Percentiles rank a stretch among this genome's conserved stretches.
phyloP scores from a whole-genome alignment of 2,113 vertebrate genomes.

The Lucifuga dentata region DNA sequence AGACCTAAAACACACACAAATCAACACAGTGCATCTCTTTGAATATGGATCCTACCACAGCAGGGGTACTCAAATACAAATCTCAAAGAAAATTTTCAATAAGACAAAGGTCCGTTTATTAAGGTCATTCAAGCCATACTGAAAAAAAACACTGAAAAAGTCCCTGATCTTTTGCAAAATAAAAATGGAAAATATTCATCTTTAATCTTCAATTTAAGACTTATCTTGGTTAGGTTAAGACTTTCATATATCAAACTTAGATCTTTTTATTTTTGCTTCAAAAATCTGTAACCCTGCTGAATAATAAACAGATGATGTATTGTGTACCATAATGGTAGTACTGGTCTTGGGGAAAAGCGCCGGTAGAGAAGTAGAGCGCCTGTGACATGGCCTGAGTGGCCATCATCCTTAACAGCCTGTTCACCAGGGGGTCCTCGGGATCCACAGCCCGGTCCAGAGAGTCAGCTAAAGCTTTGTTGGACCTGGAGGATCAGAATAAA shows the following conservation, averaged over 20 bases:
- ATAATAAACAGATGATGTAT: background rate
- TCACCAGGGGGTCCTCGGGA: constrained; percentile 87
- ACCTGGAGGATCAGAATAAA: constrained; percentile 75
- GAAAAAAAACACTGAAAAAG: too few relatives aligned
- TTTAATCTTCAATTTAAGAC: too few relatives aligned
- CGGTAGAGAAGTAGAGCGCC: constrained; percentile 93
- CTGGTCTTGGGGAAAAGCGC: constrained; percentile 84
- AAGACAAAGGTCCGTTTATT: too few relatives aligned
- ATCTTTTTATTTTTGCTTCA: background rate
- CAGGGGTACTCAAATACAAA: too few relatives aligned
- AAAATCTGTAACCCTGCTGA: background rate
- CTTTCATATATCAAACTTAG: background rate
- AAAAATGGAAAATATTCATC: too few relatives aligned
- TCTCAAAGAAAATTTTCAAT: too few relatives aligned
- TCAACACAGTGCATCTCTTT: background rate
- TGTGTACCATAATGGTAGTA: constrained; percentile 88
- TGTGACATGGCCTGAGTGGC: constrained; percentile 96
- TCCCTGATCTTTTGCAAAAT: too few relatives aligned
- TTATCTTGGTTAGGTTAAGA: too few relatives aligned
- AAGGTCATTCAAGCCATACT: too few relatives aligned
- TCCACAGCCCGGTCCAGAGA: constrained; percentile 92
- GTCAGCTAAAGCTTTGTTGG: constrained; percentile 92
- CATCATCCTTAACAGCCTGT: constrained; percentile 90
- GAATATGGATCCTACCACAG: too few relatives aligned
- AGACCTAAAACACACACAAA: constrained; percentile 82